phyloP scores from a whole-genome alignment of 2,113 vertebrate genomes.

The Puntigrus tetrazona region DNA sequence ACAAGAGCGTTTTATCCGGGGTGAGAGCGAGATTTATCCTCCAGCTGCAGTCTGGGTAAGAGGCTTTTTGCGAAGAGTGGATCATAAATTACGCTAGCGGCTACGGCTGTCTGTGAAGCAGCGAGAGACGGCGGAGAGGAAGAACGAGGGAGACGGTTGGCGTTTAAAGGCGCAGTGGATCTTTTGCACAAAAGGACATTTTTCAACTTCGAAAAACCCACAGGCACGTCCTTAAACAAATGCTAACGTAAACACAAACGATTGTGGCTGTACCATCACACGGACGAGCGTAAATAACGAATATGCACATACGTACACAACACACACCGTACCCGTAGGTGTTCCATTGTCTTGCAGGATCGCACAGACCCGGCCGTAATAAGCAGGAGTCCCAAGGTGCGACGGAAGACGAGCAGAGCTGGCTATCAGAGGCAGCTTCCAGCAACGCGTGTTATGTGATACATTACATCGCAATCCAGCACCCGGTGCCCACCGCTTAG shows the following conservation, averaged over 20 bases:
- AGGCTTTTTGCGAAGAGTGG: slow-evolving; percentile 57
- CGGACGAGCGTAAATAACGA: neutral
- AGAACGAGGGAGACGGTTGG: slow-evolving; percentile 36
- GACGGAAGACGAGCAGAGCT: neutral
- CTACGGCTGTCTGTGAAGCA: slow-evolving; percentile 37
- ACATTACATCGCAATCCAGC: slow-evolving; percentile 70
- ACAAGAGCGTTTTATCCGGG: slow-evolving; percentile 35
- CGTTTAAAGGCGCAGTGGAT: slow-evolving; percentile 45
- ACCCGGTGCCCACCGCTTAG: slow-evolving; percentile 82
- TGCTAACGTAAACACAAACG: slow-evolving; percentile 19
- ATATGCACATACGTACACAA: slow-evolving; percentile 45
- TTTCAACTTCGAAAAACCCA: slow-evolving; percentile 25
- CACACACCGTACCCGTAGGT: slow-evolving; percentile 31
- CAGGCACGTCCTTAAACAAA: slow-evolving; percentile 26
- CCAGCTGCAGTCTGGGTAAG: slow-evolving; percentile 53
- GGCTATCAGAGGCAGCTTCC: slow-evolving; percentile 21
- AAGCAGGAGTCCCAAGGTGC: slow-evolving; percentile 48
- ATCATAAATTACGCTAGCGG: slow-evolving; percentile 52
- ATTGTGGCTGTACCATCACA: neutral
- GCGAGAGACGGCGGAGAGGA: neutral
- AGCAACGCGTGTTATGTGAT: slow-evolving; percentile 67
- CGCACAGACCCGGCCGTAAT: slow-evolving; percentile 37
- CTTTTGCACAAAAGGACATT: slow-evolving; percentile 33
- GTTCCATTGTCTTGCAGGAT: slow-evolving; percentile 40
- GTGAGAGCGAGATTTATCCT: slow-evolving; percentile 57